Evolutionary conservation across 2,113 vertebrate species (phyloP).

Genomic region (Malurus alboscapulatus): DNA sequence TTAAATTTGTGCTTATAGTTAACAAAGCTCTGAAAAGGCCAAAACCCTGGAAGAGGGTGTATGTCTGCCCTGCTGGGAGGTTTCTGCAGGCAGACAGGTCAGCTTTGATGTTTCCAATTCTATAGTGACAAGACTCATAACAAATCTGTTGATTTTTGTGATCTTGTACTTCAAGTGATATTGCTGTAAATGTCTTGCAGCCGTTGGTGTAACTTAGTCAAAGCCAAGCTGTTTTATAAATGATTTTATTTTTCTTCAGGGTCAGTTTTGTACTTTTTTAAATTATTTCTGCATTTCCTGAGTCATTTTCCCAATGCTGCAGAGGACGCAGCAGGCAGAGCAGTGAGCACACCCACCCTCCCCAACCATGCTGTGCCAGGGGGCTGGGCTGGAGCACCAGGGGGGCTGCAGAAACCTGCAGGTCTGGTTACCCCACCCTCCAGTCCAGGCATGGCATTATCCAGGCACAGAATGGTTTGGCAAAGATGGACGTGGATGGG

Average conservation of each 20-base stretch:
- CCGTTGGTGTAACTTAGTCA: neutral
- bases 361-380: fast-evolving
- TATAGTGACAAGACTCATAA: neutral
- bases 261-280: constrained; percentile 44
- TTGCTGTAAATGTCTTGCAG: constrained; percentile 14
- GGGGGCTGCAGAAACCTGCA: neutral
- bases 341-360: neutral
- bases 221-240: constrained; percentile 11
- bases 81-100: neutral
- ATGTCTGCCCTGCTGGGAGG: neutral
- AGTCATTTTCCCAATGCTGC: constrained; percentile 23
- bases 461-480: neutral
- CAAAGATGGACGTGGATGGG: neutral
- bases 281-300: constrained; percentile 4
- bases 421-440: neutral
- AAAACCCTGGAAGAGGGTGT: neutral
- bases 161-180: neutral
- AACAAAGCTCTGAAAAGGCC: neutral
- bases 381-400: neutral
- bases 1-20: neutral
- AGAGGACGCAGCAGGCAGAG: neutral
- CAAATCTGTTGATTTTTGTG: neutral
- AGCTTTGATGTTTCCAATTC: neutral
- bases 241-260: constrained; percentile 26
- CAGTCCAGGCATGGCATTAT: fast-evolving